These are phyloP conservation scores for Cyclophora punctaria DNA, from an alignment of 2,888 invertebrate genomes.

Conservation along the genomic window DNA sequence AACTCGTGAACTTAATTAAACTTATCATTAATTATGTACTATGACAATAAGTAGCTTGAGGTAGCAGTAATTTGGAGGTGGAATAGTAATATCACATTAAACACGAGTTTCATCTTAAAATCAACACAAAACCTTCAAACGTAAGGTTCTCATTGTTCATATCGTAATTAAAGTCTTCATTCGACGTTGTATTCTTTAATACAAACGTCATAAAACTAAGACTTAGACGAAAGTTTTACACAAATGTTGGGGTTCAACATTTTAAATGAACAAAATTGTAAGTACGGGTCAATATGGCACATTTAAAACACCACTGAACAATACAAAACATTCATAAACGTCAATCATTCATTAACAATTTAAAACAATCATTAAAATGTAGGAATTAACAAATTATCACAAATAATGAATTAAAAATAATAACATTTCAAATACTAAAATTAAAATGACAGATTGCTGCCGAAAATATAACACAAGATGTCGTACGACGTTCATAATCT, in stretches of 20 bases:
- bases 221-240: background rate
- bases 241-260: too few relatives aligned
- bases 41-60: too few relatives aligned
- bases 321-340: constrained; percentile 7
- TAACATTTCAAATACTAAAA: too few relatives aligned
- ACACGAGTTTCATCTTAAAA: constrained; percentile 3
- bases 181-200: too few relatives aligned
- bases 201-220: too few relatives aligned
- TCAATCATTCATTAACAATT: constrained; percentile 14
- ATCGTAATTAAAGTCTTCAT: constrained; percentile 4
- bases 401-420: constrained; percentile 7
- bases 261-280: too few relatives aligned
- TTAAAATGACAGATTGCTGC: too few relatives aligned
- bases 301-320: constrained; percentile 1
- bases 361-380: constrained; percentile 14
- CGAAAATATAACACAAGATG: too few relatives aligned
- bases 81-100: background rate
- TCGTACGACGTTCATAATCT: too few relatives aligned
- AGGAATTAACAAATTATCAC: constrained; percentile 5
- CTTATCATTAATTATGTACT: background rate
- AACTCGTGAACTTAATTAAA: background rate
- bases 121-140: constrained; percentile 1
- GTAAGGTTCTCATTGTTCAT: background rate
- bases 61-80: background rate
- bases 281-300: constrained; percentile 2